Evolutionary conservation across 2,888 invertebrate genomes (phyloP).

Genomic region (Amphiduros pacificus): DNA sequence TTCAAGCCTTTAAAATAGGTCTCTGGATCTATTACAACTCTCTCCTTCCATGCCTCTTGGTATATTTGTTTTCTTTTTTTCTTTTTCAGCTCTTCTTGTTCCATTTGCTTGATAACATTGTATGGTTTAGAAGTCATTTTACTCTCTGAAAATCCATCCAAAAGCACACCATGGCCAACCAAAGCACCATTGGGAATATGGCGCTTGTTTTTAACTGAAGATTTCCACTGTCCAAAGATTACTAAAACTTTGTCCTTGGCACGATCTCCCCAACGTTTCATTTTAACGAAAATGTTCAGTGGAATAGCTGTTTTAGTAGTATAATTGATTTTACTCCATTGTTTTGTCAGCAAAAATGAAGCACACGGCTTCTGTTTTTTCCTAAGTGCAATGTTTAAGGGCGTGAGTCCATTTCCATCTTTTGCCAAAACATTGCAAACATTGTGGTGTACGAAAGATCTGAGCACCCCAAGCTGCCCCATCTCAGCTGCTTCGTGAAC

Average conservation of each 20-base stretch:
- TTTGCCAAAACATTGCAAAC: conserved; percentile 50
- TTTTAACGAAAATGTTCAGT: conserved; percentile 45
- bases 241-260: conserved; percentile 48
- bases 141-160: conserved; percentile 27
- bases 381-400: conserved; percentile 53
- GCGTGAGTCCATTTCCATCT: conserved; percentile 51
- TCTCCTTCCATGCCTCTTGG: too few species aligned
- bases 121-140: conserved; percentile 18
- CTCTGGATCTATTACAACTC: too few species aligned
- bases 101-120: not conserved
- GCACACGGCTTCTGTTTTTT: conserved; percentile 52
- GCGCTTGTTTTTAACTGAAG: conserved; percentile 37
- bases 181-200: conserved; percentile 20
- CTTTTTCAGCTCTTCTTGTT: not conserved
- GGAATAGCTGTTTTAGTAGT: conserved; percentile 40
- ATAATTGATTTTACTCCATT: conserved; percentile 55
- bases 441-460: conserved; percentile 53
- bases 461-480: conserved; percentile 50
- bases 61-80: not conserved
- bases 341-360: conserved; percentile 55
- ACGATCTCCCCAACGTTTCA: conserved; percentile 52
- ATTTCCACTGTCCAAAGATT: conserved; percentile 46
- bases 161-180: conserved; percentile 28
- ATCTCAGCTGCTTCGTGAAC: conserved; percentile 54
- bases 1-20: conserved; percentile 38